phyloP scores from a whole-genome alignment of 2,888 invertebrate species.

The Thera obeliscata region DNA sequence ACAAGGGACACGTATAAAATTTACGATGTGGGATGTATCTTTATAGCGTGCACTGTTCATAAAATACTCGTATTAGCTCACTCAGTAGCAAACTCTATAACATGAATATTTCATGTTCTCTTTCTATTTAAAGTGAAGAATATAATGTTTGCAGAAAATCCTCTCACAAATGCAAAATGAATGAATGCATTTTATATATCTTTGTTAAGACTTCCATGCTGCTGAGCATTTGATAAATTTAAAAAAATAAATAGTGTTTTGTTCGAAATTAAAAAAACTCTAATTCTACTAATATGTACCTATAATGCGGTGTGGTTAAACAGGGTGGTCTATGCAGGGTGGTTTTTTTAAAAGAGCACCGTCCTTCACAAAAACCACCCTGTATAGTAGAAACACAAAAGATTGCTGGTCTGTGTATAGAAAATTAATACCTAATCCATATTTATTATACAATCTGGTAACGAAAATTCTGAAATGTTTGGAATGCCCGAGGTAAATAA shows the following conservation, averaged over 20 bases:
- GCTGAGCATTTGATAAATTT: no score
- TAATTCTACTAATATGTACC: no score
- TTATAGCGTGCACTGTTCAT: neutral
- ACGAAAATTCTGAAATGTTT: neutral
- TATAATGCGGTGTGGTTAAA: no score
- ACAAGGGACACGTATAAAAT: conserved; percentile 5
- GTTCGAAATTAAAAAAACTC: no score
- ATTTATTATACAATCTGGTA: neutral
- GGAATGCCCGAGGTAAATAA: neutral
- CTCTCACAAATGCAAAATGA: neutral
- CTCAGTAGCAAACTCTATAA: neutral
- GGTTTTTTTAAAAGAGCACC: no score
- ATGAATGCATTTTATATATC: neutral
- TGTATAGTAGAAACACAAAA: no score
- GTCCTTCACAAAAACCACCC: no score
- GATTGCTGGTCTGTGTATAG: no score
- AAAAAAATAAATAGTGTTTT: no score
- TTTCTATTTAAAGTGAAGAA: neutral
- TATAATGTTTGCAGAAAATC: conserved; percentile 1
- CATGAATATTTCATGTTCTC: neutral
- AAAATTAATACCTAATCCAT: no score
- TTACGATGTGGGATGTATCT: neutral
- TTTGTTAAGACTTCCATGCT: no score
- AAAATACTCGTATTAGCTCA: neutral
- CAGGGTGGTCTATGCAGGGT: no score